phyloP scores from a whole-genome alignment of 2,888 invertebrate genomes.

The Phasia obesa region DNA sequence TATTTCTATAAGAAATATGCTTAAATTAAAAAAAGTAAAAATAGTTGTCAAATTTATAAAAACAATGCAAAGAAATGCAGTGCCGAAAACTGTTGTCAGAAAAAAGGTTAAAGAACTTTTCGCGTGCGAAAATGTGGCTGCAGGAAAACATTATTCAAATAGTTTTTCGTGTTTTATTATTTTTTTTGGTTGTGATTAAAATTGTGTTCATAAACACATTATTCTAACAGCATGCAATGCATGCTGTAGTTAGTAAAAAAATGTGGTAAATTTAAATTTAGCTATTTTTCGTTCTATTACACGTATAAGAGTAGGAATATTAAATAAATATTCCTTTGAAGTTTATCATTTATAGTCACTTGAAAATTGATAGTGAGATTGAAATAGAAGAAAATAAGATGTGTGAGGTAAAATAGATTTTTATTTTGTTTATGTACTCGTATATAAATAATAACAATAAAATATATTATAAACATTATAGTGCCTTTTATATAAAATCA shows the following conservation, averaged over 20 bases:
- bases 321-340: neutral
- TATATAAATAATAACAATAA: too few species aligned
- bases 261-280: slow-evolving; percentile 23
- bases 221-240: slow-evolving; percentile 2
- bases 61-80: slow-evolving; percentile 21
- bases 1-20: too few species aligned
- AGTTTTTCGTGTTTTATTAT: slow-evolving; percentile 5
- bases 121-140: slow-evolving; percentile 59
- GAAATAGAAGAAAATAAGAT: neutral
- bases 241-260: neutral
- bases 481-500: too few species aligned
- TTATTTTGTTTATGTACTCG: too few species aligned
- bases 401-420: too few species aligned
- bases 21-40: slow-evolving; percentile 15
- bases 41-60: slow-evolving; percentile 24
- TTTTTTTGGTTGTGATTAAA: slow-evolving; percentile 35
- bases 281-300: neutral
- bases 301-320: neutral
- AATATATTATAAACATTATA: too few species aligned
- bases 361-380: slow-evolving; percentile 9
- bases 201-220: slow-evolving; percentile 23
- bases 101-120: slow-evolving; percentile 22
- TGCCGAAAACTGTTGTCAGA: slow-evolving; percentile 49
- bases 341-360: neutral
- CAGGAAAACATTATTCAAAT: slow-evolving; percentile 32